Percentiles rank a stretch among this genome's conserved stretches.
Evolutionary conservation across 2,113 vertebrate species (phyloP).

Genomic region (Psophia crepitans): DNA sequence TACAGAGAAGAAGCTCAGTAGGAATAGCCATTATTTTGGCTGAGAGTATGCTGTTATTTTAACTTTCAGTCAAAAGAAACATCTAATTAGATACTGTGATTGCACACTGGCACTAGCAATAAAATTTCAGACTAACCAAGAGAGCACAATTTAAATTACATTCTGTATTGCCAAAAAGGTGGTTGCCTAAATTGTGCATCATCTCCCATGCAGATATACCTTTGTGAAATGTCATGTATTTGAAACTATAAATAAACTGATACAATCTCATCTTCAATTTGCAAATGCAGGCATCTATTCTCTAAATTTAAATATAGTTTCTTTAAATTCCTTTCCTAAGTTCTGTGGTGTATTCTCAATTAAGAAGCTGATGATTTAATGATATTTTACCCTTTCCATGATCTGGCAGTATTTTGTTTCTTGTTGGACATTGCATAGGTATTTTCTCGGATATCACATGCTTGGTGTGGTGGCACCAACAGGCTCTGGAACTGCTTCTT

Average conservation of each 20-base stretch:
- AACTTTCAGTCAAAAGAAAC: neutral
- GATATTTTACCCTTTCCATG: neutral
- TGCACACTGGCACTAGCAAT: neutral
- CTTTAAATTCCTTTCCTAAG: neutral
- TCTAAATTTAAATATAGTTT: neutral
- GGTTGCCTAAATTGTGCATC: neutral
- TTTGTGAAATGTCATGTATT: neutral
- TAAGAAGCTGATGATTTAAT: neutral
- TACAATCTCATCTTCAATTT: neutral
- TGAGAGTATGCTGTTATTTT: neutral
- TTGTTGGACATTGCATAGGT: neutral
- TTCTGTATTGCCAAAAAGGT: neutral
- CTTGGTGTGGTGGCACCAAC: neutral
- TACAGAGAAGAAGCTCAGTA: neutral
- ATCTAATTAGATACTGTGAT: neutral
- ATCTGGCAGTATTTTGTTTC: neutral
- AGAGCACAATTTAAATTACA: neutral
- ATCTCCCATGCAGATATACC: neutral
- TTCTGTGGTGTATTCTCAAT: neutral
- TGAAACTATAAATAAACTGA: neutral
- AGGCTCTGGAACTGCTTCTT: neutral
- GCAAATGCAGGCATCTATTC: neutral
- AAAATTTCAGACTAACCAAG: neutral
- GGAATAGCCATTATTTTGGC: neutral
- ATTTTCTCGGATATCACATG: neutral